These are phyloP conservation scores for Chamaea fasciata DNA, from an alignment of 2,113 vertebrate genomes.

Conservation along the genomic window DNA sequence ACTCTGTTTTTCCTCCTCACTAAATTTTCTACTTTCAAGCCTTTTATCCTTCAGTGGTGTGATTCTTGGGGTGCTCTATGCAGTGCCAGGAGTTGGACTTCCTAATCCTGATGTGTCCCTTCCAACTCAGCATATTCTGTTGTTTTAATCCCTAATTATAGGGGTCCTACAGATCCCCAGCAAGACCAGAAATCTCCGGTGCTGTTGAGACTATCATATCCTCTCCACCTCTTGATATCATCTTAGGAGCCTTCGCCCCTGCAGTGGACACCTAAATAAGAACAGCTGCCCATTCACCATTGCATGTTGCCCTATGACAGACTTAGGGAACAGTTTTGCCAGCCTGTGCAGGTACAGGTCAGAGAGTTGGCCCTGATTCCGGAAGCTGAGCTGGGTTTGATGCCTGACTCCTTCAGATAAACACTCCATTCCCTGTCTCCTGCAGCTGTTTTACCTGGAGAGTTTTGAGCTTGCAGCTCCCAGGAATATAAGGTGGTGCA, in stretches of 20 bases:
- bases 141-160: not conserved
- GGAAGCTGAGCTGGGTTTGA: not conserved
- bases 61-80: not conserved
- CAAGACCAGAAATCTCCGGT: not conserved
- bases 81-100: not conserved
- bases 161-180: not conserved
- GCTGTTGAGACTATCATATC: not conserved
- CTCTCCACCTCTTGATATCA: not conserved
- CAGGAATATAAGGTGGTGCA: not conserved
- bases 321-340: not conserved
- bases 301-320: not conserved
- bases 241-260: not conserved
- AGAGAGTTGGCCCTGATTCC: not conserved
- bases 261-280: not conserved
- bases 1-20: not conserved
- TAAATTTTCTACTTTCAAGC: not conserved
- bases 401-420: not conserved
- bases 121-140: not conserved
- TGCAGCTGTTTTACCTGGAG: not conserved
- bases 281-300: accelerated
- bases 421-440: not conserved
- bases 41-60: not conserved
- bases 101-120: not conserved
- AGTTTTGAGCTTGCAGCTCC: not conserved
- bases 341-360: not conserved